Conservation (phyloP, 2,888 invertebrate genomes). For the Aspidapion aeneum region DNA sequence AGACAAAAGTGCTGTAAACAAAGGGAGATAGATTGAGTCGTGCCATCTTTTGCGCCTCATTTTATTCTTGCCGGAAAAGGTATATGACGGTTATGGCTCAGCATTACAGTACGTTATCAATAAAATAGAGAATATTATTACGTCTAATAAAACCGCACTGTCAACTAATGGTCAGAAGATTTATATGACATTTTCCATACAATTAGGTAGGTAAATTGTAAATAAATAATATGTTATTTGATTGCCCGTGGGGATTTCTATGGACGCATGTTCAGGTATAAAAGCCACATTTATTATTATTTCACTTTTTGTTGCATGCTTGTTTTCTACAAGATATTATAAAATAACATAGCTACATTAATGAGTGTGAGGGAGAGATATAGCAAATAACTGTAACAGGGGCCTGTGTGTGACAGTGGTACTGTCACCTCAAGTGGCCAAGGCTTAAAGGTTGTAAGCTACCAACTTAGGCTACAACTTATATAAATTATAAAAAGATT, state of each 20-base stretch:
- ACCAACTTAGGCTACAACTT: no score
- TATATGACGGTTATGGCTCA: neutral
- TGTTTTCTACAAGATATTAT: no score
- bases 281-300: neutral
- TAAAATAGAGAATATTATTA: neutral
- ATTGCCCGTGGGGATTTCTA: neutral
- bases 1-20: no score
- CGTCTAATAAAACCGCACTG: neutral
- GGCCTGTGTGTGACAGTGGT: no score
- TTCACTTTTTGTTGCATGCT: neutral
- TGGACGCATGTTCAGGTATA: neutral
- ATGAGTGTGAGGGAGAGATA: no score
- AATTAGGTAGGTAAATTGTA: neutral
- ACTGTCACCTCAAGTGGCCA: no score
- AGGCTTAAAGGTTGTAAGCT: no score
- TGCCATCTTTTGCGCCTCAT: no score
- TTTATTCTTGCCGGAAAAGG: neutral
- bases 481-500: no score
- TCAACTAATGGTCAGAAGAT: neutral
- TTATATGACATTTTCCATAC: neutral
- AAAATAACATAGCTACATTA: no score
- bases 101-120: neutral
- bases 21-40: no score
- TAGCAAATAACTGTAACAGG: no score
- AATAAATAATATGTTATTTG: neutral